Conservation (phyloP, 2,113 vertebrate species). For the Rhadina sibilatrix region DNA sequence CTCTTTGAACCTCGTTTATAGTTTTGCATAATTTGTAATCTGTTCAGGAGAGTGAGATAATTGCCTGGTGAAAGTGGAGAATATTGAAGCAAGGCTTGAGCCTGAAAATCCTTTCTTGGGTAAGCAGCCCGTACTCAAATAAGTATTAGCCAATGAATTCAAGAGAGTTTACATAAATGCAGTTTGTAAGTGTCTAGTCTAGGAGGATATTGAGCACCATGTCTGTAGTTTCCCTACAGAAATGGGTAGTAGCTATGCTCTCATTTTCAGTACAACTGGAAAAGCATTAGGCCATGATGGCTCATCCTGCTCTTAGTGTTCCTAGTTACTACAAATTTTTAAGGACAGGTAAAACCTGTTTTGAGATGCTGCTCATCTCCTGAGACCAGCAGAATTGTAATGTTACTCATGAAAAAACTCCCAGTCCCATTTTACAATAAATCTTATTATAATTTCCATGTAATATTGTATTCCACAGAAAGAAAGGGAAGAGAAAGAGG, state of each 20-base stretch:
- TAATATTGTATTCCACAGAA: neutral
- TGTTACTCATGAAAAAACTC: neutral
- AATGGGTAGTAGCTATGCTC: neutral
- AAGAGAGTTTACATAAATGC: constrained; percentile 9
- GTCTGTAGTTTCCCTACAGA: neutral
- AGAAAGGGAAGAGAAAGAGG: neutral
- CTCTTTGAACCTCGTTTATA: constrained; percentile 24
- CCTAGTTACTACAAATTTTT: neutral
- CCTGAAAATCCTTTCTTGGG: constrained; percentile 12
- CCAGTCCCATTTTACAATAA: neutral
- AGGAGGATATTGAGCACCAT: fast-evolving
- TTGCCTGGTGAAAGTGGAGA: constrained; percentile 18
- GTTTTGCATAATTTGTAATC: constrained; percentile 48
- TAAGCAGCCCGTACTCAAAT: constrained; percentile 33
- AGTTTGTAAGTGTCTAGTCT: neutral
- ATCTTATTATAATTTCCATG: neutral
- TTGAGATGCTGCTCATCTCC: too few relatives aligned
- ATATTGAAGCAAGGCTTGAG: neutral
- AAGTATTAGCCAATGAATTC: constrained; percentile 5
- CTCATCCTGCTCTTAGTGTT: neutral
- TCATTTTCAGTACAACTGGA: neutral
- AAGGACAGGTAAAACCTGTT: neutral
- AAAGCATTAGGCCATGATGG: neutral
- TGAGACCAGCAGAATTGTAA: neutral
- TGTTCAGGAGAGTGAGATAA: constrained; percentile 27